phyloP scores from a whole-genome alignment of 2,113 vertebrate genomes.

The Alectura lathami region DNA sequence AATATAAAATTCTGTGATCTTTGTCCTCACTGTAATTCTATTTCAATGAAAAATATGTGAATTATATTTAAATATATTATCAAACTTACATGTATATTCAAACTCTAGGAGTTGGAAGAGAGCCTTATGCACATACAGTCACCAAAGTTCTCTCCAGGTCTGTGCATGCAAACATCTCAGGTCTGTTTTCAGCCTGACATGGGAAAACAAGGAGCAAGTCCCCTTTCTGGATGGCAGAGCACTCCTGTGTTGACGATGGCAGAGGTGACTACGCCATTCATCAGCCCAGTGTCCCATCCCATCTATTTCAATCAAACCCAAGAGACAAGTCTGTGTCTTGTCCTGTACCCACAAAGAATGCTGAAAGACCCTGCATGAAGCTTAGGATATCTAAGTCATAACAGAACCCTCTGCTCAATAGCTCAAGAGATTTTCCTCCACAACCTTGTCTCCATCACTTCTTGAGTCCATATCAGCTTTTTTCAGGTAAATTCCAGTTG shows the following conservation, averaged over 20 bases:
- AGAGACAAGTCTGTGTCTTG: neutral
- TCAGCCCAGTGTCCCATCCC: neutral
- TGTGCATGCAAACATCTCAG: neutral
- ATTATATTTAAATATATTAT: neutral
- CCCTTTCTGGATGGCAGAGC: neutral
- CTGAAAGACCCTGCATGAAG: neutral
- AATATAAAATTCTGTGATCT: neutral
- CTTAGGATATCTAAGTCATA: neutral
- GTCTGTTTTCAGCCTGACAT: neutral
- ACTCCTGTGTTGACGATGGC: neutral
- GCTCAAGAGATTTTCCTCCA: neutral
- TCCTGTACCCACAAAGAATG: too few species aligned
- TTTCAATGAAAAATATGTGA: neutral
- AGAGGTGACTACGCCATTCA: fast-evolving
- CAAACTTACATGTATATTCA: neutral
- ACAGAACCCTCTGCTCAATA: neutral
- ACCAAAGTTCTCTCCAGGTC: neutral
- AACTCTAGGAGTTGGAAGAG: neutral
- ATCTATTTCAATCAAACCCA: fast-evolving
- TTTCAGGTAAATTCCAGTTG: neutral
- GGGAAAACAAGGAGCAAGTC: neutral
- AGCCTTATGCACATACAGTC: neutral
- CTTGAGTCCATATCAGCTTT: neutral
- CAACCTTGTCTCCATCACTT: neutral
- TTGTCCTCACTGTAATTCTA: neutral